A percentile compares a stretch with the other conserved stretches of the same genome.
Evolutionary conservation across 2,113 vertebrate genomes (phyloP).

Genomic region (Pitta sordida): DNA sequence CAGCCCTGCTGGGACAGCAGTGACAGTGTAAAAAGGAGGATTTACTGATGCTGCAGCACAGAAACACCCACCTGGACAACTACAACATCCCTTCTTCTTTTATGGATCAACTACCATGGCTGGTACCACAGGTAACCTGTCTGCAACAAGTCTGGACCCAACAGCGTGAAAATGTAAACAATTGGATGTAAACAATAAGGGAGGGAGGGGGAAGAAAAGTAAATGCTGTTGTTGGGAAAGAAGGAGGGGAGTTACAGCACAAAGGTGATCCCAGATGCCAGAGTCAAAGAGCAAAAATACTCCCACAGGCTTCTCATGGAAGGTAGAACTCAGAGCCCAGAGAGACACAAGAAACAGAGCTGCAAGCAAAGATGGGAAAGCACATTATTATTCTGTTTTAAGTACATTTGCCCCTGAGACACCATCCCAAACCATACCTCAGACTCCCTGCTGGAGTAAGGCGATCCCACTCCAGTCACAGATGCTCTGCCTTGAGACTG

Average conservation of each 20-base stretch:
- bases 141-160: not conserved
- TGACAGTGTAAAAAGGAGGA: not conserved
- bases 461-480: not conserved
- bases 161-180: not conserved
- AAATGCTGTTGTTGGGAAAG: not conserved
- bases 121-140: not conserved
- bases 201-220: not conserved
- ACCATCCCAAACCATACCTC: not conserved
- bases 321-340: not conserved
- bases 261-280: not conserved
- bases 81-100: not conserved
- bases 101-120: rapidly evolving
- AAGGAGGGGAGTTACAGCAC: not conserved
- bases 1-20: not conserved
- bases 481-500: not conserved
- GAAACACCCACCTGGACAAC: not conserved
- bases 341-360: not conserved
- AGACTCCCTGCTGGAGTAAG: not conserved
- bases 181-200: not conserved
- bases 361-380: not conserved
- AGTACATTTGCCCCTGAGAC: not conserved
- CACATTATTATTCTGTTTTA: not conserved
- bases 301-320: not conserved
- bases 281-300: not conserved
- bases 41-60: not conserved